These are phyloP conservation scores for Anastrepha ludens DNA, from an alignment of 1,140 invertebrate species.

Conservation along the genomic window DNA sequence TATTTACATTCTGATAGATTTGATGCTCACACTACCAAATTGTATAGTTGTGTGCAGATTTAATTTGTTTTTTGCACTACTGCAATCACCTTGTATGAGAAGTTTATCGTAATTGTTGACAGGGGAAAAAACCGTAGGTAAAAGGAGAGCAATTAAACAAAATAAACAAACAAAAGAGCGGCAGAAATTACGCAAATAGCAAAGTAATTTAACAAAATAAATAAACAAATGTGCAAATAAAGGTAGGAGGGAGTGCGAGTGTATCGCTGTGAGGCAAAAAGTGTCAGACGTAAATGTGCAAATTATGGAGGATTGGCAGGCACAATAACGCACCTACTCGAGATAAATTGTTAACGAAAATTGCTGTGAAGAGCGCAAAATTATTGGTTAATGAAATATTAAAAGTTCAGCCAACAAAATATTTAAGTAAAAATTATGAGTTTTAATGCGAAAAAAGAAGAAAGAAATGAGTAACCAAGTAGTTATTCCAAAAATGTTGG, in stretches of 20 bases:
- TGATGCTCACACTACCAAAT: too few species aligned
- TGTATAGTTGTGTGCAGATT: too few species aligned
- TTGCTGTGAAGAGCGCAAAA: neutral
- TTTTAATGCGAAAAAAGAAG: too few species aligned
- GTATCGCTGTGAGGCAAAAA: neutral
- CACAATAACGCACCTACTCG: constrained; percentile 13
- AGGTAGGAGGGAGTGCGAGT: neutral
- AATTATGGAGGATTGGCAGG: constrained; percentile 27
- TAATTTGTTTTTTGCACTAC: too few species aligned
- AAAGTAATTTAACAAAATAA: constrained; percentile 29
- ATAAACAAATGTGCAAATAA: constrained; percentile 20
- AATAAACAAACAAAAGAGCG: neutral
- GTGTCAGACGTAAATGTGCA: neutral
- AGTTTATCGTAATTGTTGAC: constrained; percentile 29
- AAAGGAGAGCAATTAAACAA: neutral
- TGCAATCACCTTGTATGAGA: too few species aligned
- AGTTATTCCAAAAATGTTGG: too few species aligned
- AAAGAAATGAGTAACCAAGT: too few species aligned
- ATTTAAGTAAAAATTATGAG: neutral
- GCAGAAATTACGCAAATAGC: constrained; percentile 39
- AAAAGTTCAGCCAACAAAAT: neutral
- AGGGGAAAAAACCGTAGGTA: neutral
- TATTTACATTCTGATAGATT: too few species aligned
- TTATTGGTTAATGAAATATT: constrained; percentile 4
- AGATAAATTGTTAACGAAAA: neutral